A percentile compares a stretch with the other conserved stretches of the same genome.
These are phyloP conservation scores for Laterallus jamaicensis DNA, from an alignment of 2,113 vertebrate species.

Conservation along the genomic window DNA sequence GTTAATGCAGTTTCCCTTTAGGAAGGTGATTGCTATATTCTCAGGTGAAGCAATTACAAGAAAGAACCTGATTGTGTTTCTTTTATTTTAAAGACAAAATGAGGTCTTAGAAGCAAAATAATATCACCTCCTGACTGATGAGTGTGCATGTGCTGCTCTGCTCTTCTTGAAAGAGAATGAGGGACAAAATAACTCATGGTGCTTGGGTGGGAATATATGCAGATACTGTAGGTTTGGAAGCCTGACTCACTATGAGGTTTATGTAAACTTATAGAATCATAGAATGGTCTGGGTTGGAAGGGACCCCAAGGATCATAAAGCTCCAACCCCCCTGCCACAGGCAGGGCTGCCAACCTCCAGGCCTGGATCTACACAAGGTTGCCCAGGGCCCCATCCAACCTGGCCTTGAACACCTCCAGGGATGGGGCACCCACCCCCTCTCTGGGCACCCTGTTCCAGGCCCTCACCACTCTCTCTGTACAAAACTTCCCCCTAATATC, in stretches of 20 bases:
- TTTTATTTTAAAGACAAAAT: neutral
- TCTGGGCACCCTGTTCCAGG: too few relatives aligned
- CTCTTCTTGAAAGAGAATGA: neutral
- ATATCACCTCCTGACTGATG: neutral
- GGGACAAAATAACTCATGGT: neutral
- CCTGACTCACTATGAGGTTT: neutral
- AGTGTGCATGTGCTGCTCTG: neutral
- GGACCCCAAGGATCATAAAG: too few relatives aligned
- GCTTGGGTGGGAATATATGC: neutral
- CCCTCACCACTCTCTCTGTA: too few relatives aligned
- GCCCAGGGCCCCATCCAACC: too few relatives aligned
- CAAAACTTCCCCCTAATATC: too few relatives aligned
- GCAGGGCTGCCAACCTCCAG: too few relatives aligned
- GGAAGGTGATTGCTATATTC: neutral
- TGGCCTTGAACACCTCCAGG: too few relatives aligned
- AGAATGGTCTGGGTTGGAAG: too few relatives aligned
- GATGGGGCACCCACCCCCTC: too few relatives aligned
- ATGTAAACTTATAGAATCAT: neutral
- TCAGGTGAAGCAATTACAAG: neutral
- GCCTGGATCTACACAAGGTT: too few relatives aligned
- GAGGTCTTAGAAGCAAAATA: neutral
- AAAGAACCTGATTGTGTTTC: neutral
- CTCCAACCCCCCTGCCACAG: too few relatives aligned
- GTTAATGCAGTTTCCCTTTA: neutral
- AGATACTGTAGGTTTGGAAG: neutral